Base-by-base conservation (phyloP, 2,113 vertebrate genomes). In the Taxidea taxus region DNA sequence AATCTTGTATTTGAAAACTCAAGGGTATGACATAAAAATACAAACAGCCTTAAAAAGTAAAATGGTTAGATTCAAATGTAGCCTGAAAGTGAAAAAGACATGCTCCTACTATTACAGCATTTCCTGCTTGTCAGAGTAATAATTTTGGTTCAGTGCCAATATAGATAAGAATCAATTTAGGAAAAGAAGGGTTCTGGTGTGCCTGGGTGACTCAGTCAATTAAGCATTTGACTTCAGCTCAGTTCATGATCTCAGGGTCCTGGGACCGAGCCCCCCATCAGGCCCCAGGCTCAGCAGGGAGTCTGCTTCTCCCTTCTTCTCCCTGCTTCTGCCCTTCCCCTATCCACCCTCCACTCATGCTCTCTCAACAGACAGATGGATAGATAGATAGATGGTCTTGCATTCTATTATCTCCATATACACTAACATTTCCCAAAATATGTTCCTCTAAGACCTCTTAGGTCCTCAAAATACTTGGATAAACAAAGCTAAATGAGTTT, bases 401-500 rank as follows among this genome's bases (percentile, higher is more conserved):
- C 83, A 78, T 42, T 83, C 68, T 72, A 49, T 56, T 78, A 70
- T 11, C 44, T 84, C 42, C 60, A 64, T 58, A 34, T 70, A 66
- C 20, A 87, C 42, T 51, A 95, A 85, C 44, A 92, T 29, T 96
- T 83, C n/a, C 70, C 88, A 96, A 81, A 94, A 37, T 49, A 66
- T 29, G 11, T 34, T 64, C 21, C 11, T 21, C 11, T 54, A 83
- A 58, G 82, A 88, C 84, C 34, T 25, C 14, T 20, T 54, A 95
- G 13, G 58, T 90, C 7, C 80, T 90, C 64, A 51, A 18, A 34
- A 96, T 56, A 89, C 64, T 54, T n/a, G 13, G n/a, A 92, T 51
- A 21, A 96, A 94, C 47, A 81, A 95, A 80, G 21, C 74, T 51
- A 92, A 93, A 62, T 39, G 31, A 54, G 44, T n/a, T 87, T 75